These are phyloP conservation scores for Metalampra italica DNA, from an alignment of 2,888 invertebrate species.

Conservation along the genomic window DNA sequence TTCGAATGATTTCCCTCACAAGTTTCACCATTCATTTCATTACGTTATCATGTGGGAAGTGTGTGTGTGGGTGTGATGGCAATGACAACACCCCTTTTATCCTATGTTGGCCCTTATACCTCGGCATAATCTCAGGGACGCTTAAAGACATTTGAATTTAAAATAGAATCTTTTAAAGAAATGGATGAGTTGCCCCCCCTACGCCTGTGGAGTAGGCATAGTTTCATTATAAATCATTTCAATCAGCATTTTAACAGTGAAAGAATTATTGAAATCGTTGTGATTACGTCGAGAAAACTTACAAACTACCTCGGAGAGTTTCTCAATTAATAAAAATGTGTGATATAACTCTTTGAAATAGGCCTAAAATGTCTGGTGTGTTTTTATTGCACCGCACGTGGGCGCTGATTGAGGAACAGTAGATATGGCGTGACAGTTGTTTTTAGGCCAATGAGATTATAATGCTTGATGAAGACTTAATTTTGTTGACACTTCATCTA, in stretches of 20 bases:
- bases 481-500: background rate
- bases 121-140: background rate
- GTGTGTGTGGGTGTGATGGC: background rate
- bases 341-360: background rate
- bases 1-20: background rate
- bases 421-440: slow-evolving; percentile 12
- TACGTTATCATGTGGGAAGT: background rate
- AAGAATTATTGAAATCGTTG: too few species aligned
- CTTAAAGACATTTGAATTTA: too few species aligned
- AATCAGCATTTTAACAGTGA: too few species aligned
- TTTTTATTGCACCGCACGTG: slow-evolving; percentile 8
- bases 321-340: too few species aligned
- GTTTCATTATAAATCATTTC: too few species aligned
- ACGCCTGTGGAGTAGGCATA: too few species aligned
- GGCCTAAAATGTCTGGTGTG: slow-evolving; percentile 20
- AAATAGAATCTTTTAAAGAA: too few species aligned
- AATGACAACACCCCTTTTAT: background rate
- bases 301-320: too few species aligned
- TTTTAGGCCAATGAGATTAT: slow-evolving; percentile 16
- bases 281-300: too few species aligned
- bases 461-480: slow-evolving; percentile 7
- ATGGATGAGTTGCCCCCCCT: too few species aligned
- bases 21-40: background rate
- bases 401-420: slow-evolving; percentile 15
- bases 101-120: background rate